A percentile compares a stretch with the other conserved stretches of the same genome.
These are phyloP conservation scores for Cataglyphis rosenhaueri DNA, from an alignment of 2,888 invertebrate genomes.

Conservation along the genomic window DNA sequence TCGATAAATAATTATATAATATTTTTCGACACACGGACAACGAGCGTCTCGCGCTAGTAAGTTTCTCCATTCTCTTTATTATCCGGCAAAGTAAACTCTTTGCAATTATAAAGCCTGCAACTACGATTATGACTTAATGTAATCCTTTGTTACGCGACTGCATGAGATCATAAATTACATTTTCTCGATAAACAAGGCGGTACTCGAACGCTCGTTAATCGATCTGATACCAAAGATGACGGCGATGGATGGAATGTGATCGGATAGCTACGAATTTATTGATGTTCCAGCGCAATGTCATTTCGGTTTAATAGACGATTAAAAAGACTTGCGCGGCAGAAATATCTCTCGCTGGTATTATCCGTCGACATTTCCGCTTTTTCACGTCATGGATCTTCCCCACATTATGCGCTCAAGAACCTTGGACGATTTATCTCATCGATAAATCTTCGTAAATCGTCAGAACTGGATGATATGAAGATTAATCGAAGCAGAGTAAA, in stretches of 20 bases:
- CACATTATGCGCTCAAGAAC: constrained; percentile 23
- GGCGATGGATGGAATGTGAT: background rate
- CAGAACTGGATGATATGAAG: constrained; percentile 1
- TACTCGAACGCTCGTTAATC: constrained; percentile 31
- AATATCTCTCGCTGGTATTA: constrained; percentile 44
- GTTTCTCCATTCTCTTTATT: constrained; percentile 7
- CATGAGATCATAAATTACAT: constrained; percentile 55
- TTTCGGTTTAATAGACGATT: constrained; percentile 32
- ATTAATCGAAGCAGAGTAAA: constrained; percentile 17
- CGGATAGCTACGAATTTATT: constrained; percentile 52
- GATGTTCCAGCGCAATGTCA: constrained; percentile 25
- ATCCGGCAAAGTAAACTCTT: constrained; percentile 42
- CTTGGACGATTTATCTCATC: constrained; percentile 25
- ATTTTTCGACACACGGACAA: constrained; percentile 16
- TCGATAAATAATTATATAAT: background rate
- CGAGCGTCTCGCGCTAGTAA: constrained; percentile 8
- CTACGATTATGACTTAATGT: constrained; percentile 57
- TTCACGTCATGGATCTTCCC: constrained; percentile 20
- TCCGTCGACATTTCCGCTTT: constrained; percentile 24
- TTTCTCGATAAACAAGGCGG: constrained; percentile 49
- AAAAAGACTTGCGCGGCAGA: constrained; percentile 35
- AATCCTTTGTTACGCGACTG: constrained; percentile 37
- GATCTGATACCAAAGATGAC: constrained; percentile 38
- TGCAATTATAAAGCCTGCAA: constrained; percentile 27
- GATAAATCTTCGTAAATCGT: constrained; percentile 33